A percentile compares a stretch with the other conserved stretches of the same genome.
phyloP scores from a whole-genome alignment of 2,113 vertebrate species.

The Amphiprion ocellaris region DNA sequence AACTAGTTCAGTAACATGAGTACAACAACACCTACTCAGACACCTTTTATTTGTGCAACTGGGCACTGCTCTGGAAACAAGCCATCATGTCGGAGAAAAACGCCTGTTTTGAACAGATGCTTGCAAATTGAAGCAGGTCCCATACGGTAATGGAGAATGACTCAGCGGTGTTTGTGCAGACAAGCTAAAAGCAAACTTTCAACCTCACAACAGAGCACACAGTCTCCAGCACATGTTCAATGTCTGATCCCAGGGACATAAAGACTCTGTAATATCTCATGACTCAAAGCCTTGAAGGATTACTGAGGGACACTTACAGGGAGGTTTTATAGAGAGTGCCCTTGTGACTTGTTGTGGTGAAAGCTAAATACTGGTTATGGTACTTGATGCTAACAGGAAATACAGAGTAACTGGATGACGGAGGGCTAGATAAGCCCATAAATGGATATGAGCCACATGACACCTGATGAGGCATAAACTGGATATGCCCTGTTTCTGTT shows the following conservation, averaged over 20 bases:
- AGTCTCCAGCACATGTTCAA: neutral
- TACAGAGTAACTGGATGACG: neutral
- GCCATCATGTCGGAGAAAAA: slow-evolving; percentile 4
- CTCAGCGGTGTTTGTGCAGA: slow-evolving; percentile 35
- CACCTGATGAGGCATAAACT: neutral
- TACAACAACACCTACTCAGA: neutral
- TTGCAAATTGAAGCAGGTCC: slow-evolving; percentile 10
- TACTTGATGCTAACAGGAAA: slow-evolving; percentile 1
- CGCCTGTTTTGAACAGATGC: slow-evolving; percentile 16
- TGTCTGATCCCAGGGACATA: slow-evolving; percentile 24
- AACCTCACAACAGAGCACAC: slow-evolving; percentile 1
- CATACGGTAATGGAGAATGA: slow-evolving; percentile 17
- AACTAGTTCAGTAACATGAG: slow-evolving; percentile 24
- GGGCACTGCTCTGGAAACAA: slow-evolving; percentile 9
- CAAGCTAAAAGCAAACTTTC: slow-evolving; percentile 26
- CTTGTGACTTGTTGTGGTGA: neutral
- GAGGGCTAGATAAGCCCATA: neutral
- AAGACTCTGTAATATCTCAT: slow-evolving; percentile 52
- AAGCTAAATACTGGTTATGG: slow-evolving; percentile 14
- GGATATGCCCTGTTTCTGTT: too few relatives aligned
- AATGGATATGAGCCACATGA: neutral
- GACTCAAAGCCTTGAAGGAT: slow-evolving; percentile 57
- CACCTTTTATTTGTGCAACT: neutral
- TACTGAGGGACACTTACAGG: slow-evolving; percentile 28
- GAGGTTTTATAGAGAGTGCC: slow-evolving; percentile 21